Percentiles rank a stretch among this genome's conserved stretches.
phyloP scores from a whole-genome alignment of 2,888 invertebrate species.

The Dasypolia templi region DNA sequence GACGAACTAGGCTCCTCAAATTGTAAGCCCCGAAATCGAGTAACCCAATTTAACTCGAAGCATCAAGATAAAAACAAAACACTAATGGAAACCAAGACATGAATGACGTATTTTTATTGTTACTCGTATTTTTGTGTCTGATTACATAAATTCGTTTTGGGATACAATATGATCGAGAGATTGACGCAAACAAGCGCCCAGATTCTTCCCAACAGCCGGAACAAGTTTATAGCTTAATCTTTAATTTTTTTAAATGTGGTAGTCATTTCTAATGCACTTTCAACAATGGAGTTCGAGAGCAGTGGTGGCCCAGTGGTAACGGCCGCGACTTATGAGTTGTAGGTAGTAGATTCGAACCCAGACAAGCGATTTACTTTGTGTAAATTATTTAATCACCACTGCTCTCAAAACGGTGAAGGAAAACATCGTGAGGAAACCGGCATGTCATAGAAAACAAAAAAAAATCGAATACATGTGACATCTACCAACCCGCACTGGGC shows the following conservation, averaged over 20 bases:
- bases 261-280: conserved; percentile 56
- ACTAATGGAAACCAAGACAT: conserved; percentile 43
- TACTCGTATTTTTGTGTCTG: conserved; percentile 68
- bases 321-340: no score
- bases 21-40: conserved; percentile 12
- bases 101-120: conserved; percentile 69
- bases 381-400: no score
- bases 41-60: conserved; percentile 22
- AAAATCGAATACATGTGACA: no score
- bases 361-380: no score
- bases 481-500: no score
- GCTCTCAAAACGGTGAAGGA: no score
- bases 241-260: conserved; percentile 70
- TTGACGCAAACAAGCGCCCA: conserved; percentile 69
- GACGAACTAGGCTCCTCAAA: not conserved
- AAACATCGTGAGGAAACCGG: no score
- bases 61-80: conserved; percentile 27
- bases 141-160: conserved; percentile 70
- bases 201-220: conserved; percentile 61
- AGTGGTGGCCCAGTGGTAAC: no score
- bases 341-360: no score
- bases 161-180: conserved; percentile 63
- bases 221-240: conserved; percentile 69
- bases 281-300: no score
- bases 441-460: no score